phyloP scores from a whole-genome alignment of 2,113 vertebrate genomes.

The Anhinga anhinga region DNA sequence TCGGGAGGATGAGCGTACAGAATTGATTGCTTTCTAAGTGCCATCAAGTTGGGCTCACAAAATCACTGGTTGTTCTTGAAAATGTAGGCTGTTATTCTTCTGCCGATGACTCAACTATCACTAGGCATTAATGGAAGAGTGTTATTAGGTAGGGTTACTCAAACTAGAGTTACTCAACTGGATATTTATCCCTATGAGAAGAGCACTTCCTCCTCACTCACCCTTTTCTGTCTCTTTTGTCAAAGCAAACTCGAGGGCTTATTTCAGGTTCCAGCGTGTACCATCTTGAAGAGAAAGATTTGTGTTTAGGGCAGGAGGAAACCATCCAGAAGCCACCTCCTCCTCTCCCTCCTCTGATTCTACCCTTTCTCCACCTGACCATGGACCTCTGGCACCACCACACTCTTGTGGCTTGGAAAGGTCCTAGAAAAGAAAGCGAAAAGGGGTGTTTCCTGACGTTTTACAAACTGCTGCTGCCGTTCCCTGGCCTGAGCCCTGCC shows the following conservation, averaged over 20 bases:
- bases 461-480: not conserved
- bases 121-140: not conserved
- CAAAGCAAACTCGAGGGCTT: not conserved
- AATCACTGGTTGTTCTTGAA: not conserved
- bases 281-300: slow-evolving; percentile 24
- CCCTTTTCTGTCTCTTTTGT: slow-evolving; percentile 7
- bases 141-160: slow-evolving; percentile 34
- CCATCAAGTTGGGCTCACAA: not conserved
- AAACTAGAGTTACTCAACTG: slow-evolving; percentile 35
- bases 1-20: rapidly evolving
- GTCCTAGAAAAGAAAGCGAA: not conserved
- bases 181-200: slow-evolving; percentile 15
- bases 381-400: not conserved
- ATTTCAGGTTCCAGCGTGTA: not conserved
- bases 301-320: slow-evolving; percentile 7
- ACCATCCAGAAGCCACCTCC: not conserved
- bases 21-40: not conserved
- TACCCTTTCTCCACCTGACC: not conserved
- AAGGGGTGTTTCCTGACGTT: not conserved
- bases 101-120: not conserved
- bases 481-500: not conserved
- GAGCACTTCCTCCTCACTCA: slow-evolving; percentile 20
- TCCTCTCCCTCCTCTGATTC: not conserved
- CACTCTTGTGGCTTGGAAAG: not conserved
- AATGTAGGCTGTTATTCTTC: not conserved